These are phyloP conservation scores for Brachyhypopomus gauderio DNA, from an alignment of 2,113 vertebrate species.

Conservation along the genomic window DNA sequence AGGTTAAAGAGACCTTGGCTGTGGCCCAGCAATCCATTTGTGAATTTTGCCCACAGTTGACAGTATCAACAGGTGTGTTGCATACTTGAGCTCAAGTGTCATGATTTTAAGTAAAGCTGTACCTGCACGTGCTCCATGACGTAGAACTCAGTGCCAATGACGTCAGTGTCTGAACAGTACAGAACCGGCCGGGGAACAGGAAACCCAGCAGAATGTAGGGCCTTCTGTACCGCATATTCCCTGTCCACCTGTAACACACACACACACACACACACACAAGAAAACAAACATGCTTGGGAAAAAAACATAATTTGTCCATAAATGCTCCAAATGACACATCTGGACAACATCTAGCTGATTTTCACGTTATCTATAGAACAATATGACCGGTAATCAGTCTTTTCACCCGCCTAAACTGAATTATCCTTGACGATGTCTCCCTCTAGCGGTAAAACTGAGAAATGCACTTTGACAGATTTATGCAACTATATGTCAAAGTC, in stretches of 20 bases:
- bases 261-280: background rate
- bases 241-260: slow-evolving; percentile 79
- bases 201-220: slow-evolving; percentile 83
- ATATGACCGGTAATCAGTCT: too few species aligned
- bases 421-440: background rate
- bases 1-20: background rate
- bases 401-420: background rate
- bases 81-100: background rate
- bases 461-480: too few species aligned
- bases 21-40: too few species aligned
- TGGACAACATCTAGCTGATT: too few species aligned
- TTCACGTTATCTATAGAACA: too few species aligned
- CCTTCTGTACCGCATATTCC: slow-evolving; percentile 87
- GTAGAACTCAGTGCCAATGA: slow-evolving; percentile 94
- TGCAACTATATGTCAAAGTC: slow-evolving; percentile 10
- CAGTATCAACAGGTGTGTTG: background rate
- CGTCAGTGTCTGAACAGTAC: slow-evolving; percentile 77
- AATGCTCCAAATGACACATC: too few species aligned
- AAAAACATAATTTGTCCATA: background rate
- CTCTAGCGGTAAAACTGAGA: background rate
- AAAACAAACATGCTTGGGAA: background rate
- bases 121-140: slow-evolving; percentile 91
- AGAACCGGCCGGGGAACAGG: slow-evolving; percentile 87
- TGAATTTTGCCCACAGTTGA: too few species aligned
- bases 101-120: background rate